These are phyloP conservation scores for Rhadinocentrus ornatus DNA, from an alignment of 2,797 vertebrate species.

Conservation along the genomic window DNA sequence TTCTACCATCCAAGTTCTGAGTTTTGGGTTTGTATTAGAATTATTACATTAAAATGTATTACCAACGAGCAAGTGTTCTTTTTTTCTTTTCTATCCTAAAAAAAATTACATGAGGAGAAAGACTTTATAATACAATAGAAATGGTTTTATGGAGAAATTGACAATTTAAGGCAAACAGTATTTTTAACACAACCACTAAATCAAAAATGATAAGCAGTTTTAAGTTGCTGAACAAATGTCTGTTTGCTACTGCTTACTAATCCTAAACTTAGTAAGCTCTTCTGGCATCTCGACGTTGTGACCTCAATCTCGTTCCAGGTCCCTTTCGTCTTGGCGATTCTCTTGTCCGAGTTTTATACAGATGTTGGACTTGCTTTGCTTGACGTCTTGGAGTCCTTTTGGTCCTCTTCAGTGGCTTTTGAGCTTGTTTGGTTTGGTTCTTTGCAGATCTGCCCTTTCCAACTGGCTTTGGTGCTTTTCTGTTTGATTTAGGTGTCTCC, in stretches of 20 bases:
- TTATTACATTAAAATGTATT: conserved; percentile 51
- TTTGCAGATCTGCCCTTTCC: not conserved
- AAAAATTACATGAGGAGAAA: not conserved
- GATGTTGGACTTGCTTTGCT: conserved; percentile 12
- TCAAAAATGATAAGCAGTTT: not conserved
- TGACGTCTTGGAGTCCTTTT: not conserved
- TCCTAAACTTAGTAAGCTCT: not conserved
- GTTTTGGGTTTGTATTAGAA: conserved; percentile 14
- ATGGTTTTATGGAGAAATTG: not conserved
- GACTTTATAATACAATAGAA: not conserved
- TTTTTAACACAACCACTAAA: not conserved
- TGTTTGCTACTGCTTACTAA: conserved; percentile 35
- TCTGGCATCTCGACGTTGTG: not conserved
- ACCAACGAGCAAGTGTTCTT: not conserved
- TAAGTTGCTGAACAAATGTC: conserved; percentile 10
- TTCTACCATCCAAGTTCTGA: conserved; percentile 27
- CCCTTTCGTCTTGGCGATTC: not conserved
- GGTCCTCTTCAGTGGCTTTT: not conserved
- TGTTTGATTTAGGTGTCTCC: not conserved
- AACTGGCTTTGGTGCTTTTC: not conserved
- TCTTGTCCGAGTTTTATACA: not conserved
- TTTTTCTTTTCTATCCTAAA: not conserved
- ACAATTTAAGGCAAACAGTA: not conserved
- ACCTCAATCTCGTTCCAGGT: not conserved
- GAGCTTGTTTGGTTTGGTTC: not conserved